Evolutionary conservation across 1,140 invertebrate species (phyloP), one percentile per base, ranked within the genome.

Genomic region (Rhyacophila brunnea): DNA sequence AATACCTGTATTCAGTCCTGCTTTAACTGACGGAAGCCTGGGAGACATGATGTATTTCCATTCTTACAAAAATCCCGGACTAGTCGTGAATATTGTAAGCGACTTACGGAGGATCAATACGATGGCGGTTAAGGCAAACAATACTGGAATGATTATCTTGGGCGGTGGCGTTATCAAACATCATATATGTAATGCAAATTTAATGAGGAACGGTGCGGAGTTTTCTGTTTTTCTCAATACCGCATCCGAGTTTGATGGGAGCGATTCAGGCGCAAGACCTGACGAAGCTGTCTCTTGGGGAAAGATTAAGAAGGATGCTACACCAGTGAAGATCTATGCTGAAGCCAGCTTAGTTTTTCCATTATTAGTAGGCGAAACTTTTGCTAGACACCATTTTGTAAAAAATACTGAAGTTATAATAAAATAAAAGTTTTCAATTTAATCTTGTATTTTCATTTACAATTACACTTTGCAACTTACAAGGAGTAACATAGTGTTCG

Each of bases 41-140:
- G 98, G 97, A 1, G 98, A 99, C 74, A 99, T 99, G 96, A 91
- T 99, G 83, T 99, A 96, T 74, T 98, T 99, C 66, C 97, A 99
- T 80, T 96, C 95, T 0, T 97, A 89, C 69, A 89, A 86, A 69
- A 91, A 91, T 70, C 93, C 95, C 38, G 96, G 96, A 5, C 80
- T 99, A 11, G 81, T 96, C 7, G 74, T 99, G 36, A 97, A 99
- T 73, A 96, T 99, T 72, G 78, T 97, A 49, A 88, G 93, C 75
- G 97, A 99, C 81, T 81, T 99, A 53, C 79, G 86, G 53, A 81
- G 91, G 56, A 72, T 99, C 7, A 99, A 99, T 78, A 89, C 88
- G 19, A 94, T 98, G 82, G 92, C 97, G n/a, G 89, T 98, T 1
- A 94, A 93, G 76, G 92, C 96, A 2, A 76, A 87, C 11, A 90